Evolutionary conservation across 2,113 vertebrate genomes (phyloP), one percentile per base, ranked within the genome.

Genomic region (Kryptolebias marmoratus): DNA sequence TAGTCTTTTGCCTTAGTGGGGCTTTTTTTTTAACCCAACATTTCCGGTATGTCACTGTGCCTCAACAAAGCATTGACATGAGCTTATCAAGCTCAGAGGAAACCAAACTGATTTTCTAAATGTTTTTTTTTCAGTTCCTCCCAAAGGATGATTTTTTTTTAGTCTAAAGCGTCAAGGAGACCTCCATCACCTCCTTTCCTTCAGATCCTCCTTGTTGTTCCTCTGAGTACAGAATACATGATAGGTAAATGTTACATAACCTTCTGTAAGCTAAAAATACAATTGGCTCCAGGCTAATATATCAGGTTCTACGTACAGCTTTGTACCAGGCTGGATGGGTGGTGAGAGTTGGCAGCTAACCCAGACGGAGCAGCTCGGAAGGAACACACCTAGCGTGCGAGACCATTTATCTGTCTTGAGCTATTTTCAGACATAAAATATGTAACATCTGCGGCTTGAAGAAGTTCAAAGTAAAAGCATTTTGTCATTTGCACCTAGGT

Each of bases 171-270:
- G 9, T n/a, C 54, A 62, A 63, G 36, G 50, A 56, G 71, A 71
- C 52, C 49, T 71, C 30, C 60, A 63, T 5, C 3, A 54, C 53
- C 66, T 75, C 73, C 0, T 42, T 42, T 10, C 39, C 39, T 42
- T 42, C 9, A 42, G 39, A 42, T 10, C 8, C 1, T 42, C 39
- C 10, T 42, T 42, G 8, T 10, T 42, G 39, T 42, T 42, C 39
- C 39, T 42, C 74, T 39, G 36, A 62, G 78, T 57, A 27, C 71
- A 79, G 83, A 89, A 88, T 89, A 89, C 88, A 92, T 91, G 87
- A 89, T 90, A 86, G 85, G 76, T 85, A 83, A 71, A 76, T 15
- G 84, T 94, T 94, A 90, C 82, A 90, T 91, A 94, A 93, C 79
- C 16, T 49, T 66, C 59, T 1, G 58, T 45, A 36, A 59, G 77